Percentiles rank a stretch among this genome's conserved stretches.
Conservation (phyloP, 2,113 vertebrate genomes). For the Mesitornis unicolor region DNA sequence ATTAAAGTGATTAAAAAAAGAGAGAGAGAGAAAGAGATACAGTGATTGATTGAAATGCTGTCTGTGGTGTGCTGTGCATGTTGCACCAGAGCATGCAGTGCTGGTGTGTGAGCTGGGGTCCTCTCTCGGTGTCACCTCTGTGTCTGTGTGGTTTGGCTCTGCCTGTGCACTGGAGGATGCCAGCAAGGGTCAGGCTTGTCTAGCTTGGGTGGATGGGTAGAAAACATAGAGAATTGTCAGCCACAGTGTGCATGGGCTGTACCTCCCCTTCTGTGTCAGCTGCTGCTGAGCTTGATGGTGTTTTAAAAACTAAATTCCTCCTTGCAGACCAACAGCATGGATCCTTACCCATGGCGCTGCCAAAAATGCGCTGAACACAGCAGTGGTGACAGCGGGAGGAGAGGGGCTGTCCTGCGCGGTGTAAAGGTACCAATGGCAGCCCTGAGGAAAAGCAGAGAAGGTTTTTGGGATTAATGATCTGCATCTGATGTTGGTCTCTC, state of each 20-base stretch:
- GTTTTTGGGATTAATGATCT: background rate
- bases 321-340: background rate
- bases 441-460: background rate
- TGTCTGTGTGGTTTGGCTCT: too few relatives aligned
- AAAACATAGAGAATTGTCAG: background rate
- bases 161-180: background rate
- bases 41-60: background rate
- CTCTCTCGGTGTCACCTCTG: too few relatives aligned
- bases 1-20: conserved; percentile 14
- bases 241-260: background rate
- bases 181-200: background rate
- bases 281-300: background rate
- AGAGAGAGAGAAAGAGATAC: background rate
- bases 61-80: background rate
- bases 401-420: background rate
- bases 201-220: background rate
- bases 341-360: background rate
- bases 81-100: background rate
- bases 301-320: background rate
- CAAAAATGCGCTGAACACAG: background rate
- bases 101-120: background rate
- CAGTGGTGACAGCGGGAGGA: background rate
- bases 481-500: background rate
- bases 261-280: background rate
- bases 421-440: background rate